Base-by-base conservation (phyloP, 2,888 invertebrate genomes). In the Mylabris sibirica region DNA sequence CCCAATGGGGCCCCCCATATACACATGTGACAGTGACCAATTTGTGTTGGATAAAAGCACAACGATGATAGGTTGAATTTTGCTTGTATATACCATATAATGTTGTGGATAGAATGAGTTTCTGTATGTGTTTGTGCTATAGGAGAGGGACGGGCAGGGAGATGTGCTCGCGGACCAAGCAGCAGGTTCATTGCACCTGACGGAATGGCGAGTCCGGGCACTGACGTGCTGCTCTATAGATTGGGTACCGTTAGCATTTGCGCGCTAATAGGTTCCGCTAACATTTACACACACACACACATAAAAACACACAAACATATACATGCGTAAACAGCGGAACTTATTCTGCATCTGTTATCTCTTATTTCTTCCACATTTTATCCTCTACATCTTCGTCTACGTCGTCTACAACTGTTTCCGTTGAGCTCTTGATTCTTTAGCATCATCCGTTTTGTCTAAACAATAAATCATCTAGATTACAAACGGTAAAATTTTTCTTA, bases 181-280 rank as follows among this genome's bases (percentile, higher is more conserved):
- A 69, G 75, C 82, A 83, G 83, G 84, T 84, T 84, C 84, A 83
- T 83, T 81, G 84, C 84, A 84, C 84, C 83, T 84, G 83, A 81
- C 83, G 83, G 84, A 84, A 84, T 84, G 83, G 84, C 83, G 80
- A 82, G 81, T 79, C 77, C 81, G 80, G 79, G 75, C 78, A 81
- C 79, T 82, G 81, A 81, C 82, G 81, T 80, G 79, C 75, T 71
- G 74, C 71, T 77, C 67, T 81, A 83, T 83, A 82, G 83, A 82
- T 82, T 83, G 81, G 82, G 81, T 83, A 82, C 82, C 83, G 82
- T 82, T 83, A 83, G 82, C 81, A 79, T 77, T 77, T 53, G 53
- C 53, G 53, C 53, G 53, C 53, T 53, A 53, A 53, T 53, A 24
- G 53, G 53, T 53, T 53, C 53, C 53, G 53, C 53, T 53, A 53